Evolutionary conservation across 2,888 invertebrate species (phyloP), one percentile per base, ranked within the genome.

Genomic region (Apoda limacodes): DNA sequence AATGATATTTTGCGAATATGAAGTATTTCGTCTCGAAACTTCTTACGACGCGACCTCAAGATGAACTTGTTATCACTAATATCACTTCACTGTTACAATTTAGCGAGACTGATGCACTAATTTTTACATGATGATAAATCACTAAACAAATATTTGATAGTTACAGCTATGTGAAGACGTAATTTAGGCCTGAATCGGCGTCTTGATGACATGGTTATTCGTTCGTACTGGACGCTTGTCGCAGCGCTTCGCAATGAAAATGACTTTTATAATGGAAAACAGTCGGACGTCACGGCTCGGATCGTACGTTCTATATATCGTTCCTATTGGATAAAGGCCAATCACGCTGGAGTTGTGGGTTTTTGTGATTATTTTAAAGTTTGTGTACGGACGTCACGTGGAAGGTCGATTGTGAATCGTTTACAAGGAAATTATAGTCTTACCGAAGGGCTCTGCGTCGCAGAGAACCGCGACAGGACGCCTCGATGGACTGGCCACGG

Each of bases 401-500:
- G 55, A 62, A 66, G 63, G 62, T 56, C 54, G 55, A 42, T 35
- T 39, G 42, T 31, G 51, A 57, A 53, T 52, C 39, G 36, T 57
- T 58, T 56, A 53, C 52, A 45, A 39, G 55, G 47, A 54, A 60
- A 66, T 55, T 45, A 42, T 48, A 58, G 60, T 65, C 75, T 76
- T 71, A 78, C 78, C 78, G 61, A 64, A 69, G 76, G 69, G 63
- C 69, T 62, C 48, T 59, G 59, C 44, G 59, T 65, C 52, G 66
- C 64, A 48, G 66, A 48, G 57, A 70, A 78, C 52, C 80, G 76
- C 56, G 75, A 60, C 60, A 76, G 71, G 69, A 78, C 69, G 65
- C 74, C 85, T 51, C 86, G 86, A 52, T 83, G 84, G 48, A 90
- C 85, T 43, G 89, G 87, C 90, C 90, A 90, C 62, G 89, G 90